Conservation (phyloP, 2,113 vertebrate genomes). For the Lophius piscatorius region DNA sequence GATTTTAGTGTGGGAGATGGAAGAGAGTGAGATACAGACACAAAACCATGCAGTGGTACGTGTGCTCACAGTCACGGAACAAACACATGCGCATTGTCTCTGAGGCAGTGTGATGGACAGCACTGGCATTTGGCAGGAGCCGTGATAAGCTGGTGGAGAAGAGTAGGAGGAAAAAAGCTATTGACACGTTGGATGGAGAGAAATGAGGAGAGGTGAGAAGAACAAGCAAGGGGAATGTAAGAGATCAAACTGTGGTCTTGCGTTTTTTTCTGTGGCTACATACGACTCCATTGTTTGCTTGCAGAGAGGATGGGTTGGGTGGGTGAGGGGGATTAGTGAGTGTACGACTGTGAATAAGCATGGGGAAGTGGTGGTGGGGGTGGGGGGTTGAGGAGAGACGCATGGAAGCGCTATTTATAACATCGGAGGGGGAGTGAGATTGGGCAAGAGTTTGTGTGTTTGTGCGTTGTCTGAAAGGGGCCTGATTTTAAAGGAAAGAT, state of each 20-base stretch:
- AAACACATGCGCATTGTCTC: conserved; percentile 18
- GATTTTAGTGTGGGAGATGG: conserved; percentile 58
- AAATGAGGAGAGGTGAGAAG: conserved; percentile 25
- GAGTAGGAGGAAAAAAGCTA: conserved; percentile 49
- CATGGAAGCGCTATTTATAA: conserved; percentile 79
- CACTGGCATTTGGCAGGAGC: conserved; percentile 75
- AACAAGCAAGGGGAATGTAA: conserved; percentile 39
- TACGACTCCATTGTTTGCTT: conserved; percentile 57
- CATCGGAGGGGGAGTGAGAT: conserved; percentile 69
- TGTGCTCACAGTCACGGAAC: conserved; percentile 20
- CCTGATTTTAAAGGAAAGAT: conserved; percentile 34
- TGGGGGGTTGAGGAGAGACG: conserved; percentile 54
- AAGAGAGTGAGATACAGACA: conserved; percentile 24
- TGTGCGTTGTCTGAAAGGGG: conserved; percentile 40
- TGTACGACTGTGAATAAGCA: conserved; percentile 60
- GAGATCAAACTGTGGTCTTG: conserved; percentile 56
- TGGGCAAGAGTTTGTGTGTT: conserved; percentile 44
- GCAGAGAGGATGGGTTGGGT: conserved; percentile 18
- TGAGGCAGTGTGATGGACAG: conserved; percentile 72
- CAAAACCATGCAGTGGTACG: neutral
- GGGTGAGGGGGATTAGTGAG: conserved; percentile 38
- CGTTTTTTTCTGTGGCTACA: conserved; percentile 62
- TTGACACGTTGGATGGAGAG: conserved; percentile 31
- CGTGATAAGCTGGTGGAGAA: conserved; percentile 64
- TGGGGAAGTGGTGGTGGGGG: conserved; percentile 27